These are phyloP conservation scores for Hassar affinis DNA, from an alignment of 2,113 vertebrate genomes.

Conservation along the genomic window DNA sequence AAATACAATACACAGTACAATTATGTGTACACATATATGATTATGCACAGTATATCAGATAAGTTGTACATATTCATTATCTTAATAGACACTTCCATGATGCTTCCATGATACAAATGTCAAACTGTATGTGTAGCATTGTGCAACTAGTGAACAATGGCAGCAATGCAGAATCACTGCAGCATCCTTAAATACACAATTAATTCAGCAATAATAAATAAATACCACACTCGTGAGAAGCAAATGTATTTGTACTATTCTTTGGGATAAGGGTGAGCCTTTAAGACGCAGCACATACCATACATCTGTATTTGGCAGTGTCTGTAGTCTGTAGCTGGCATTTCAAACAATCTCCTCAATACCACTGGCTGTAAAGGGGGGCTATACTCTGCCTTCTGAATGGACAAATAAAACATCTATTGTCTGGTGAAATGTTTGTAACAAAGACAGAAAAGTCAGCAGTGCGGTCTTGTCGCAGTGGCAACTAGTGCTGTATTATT, in stretches of 20 bases:
- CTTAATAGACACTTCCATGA: not conserved
- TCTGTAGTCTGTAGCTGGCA: not conserved
- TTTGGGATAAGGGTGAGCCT: not conserved
- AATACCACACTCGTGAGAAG: no score
- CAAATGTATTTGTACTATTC: not conserved
- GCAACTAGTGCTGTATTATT: not conserved
- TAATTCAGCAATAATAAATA: not conserved
- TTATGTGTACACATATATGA: no score
- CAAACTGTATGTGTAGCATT: not conserved
- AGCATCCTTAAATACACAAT: not conserved
- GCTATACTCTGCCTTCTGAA: no score
- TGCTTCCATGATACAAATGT: not conserved
- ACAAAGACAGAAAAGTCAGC: not conserved
- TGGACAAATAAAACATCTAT: not conserved
- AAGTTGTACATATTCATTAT: not conserved
- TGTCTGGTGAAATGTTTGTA: not conserved
- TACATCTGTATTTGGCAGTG: not conserved
- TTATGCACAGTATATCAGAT: slow-evolving; percentile 2
- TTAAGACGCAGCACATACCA: not conserved
- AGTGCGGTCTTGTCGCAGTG: no score
- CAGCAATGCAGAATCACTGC: not conserved
- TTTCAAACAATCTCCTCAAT: not conserved
- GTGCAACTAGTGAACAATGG: not conserved
- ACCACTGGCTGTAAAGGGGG: not conserved
- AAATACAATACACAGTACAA: not conserved